Conservation (phyloP, 2,888 invertebrate genomes). For the Drosophila demipolita region DNA sequence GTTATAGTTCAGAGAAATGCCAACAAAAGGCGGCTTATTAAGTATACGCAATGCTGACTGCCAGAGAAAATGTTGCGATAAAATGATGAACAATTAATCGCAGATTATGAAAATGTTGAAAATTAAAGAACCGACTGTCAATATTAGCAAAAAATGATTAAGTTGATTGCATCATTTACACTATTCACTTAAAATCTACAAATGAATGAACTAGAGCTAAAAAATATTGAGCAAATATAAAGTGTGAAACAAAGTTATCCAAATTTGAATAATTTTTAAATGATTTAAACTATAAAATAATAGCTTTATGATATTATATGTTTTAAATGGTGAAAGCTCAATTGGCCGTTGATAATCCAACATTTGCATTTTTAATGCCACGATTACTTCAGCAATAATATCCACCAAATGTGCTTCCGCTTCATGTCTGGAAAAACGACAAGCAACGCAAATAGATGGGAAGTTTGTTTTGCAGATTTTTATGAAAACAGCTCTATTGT, state of each 20-base stretch:
- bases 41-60: constrained; percentile 33
- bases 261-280: not conserved
- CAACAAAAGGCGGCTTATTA: constrained; percentile 48
- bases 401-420: not conserved
- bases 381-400: not conserved
- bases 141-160: constrained; percentile 2
- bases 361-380: not conserved
- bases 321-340: not conserved
- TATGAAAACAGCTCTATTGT: constrained; percentile 3
- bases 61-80: not conserved
- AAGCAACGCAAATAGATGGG: not conserved
- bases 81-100: constrained; percentile 36
- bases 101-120: constrained; percentile 29
- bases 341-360: constrained; percentile 1
- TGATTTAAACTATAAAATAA: not conserved
- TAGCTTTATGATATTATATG: not conserved
- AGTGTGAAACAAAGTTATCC: not conserved
- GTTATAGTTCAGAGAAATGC: constrained; percentile 27
- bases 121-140: not conserved
- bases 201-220: not conserved
- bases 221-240: not conserved
- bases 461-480: not conserved
- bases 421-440: not conserved
- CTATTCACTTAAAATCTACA: not conserved
- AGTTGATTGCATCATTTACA: not conserved